phyloP scores from a whole-genome alignment of 2,888 invertebrate species.

The Machimus atricapillus region DNA sequence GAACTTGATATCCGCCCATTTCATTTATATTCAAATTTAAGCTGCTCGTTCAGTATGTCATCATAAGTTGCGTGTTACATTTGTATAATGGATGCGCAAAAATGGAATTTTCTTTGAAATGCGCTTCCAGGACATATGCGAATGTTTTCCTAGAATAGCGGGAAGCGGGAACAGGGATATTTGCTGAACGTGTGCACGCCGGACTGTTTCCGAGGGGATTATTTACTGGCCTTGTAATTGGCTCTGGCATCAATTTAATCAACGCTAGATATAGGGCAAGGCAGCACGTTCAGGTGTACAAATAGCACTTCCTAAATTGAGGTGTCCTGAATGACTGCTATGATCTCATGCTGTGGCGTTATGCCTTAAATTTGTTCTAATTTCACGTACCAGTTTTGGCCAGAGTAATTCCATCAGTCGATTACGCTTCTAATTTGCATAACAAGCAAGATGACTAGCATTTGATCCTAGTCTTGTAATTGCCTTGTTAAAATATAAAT shows the following conservation, averaged over 20 bases:
- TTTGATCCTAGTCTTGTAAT: neutral
- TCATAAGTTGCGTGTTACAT: neutral
- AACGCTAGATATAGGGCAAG: neutral
- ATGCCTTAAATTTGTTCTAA: neutral
- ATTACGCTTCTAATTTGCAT: neutral
- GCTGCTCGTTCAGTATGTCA: neutral
- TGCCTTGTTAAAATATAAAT: neutral
- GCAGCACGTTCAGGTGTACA: neutral
- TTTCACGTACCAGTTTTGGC: neutral
- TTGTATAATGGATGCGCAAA: neutral
- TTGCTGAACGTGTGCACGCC: neutral
- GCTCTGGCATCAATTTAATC: conserved; percentile 2
- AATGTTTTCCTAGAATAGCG: neutral
- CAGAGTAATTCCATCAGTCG: neutral
- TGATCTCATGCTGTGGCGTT: neutral
- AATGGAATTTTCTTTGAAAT: neutral
- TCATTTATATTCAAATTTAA: neutral
- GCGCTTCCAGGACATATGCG: neutral
- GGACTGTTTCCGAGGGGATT: neutral
- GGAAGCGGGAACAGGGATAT: neutral
- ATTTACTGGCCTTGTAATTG: conserved; percentile 1
- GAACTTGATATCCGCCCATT: neutral
- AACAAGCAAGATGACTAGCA: neutral
- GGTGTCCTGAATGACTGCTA: neutral
- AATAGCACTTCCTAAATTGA: neutral